These are phyloP conservation scores for Drosophila serrata DNA, from an alignment of 1,140 invertebrate species.

Conservation along the genomic window DNA sequence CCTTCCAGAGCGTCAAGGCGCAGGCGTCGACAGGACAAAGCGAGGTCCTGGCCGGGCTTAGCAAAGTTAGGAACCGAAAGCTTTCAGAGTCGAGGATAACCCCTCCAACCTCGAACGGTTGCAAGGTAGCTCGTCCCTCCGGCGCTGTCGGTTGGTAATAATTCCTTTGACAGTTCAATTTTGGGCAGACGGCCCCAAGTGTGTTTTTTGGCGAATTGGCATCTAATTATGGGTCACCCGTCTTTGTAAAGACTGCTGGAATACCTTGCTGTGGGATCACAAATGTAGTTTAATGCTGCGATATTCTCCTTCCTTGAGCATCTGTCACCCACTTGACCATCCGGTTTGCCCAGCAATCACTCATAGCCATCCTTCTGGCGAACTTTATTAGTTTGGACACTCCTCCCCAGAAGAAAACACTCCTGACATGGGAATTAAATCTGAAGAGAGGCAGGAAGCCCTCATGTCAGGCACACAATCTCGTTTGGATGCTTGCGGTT, in stretches of 20 bases:
- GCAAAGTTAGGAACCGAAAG: conserved; percentile 52
- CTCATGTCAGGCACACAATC: conserved; percentile 30
- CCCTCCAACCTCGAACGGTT: conserved; percentile 32
- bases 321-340: conserved; percentile 10
- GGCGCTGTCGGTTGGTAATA: conserved; percentile 37
- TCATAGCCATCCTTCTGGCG: neutral
- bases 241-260: conserved; percentile 1
- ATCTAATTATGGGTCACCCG: conserved; percentile 34
- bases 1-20: conserved; percentile 22
- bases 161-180: conserved; percentile 54
- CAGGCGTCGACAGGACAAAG: conserved; percentile 34
- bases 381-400: conserved; percentile 17
- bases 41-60: conserved; percentile 8
- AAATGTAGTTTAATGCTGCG: neutral
- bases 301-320: neutral
- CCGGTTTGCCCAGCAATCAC: neutral
- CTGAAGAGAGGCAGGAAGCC: conserved; percentile 10
- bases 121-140: conserved; percentile 6
- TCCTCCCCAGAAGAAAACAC: conserved; percentile 5
- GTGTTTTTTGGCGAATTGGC: conserved; percentile 28
- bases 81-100: conserved; percentile 17
- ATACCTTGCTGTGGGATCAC: neutral
- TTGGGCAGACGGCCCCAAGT: conserved; percentile 29
- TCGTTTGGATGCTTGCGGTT: conserved; percentile 38
- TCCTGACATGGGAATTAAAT: conserved; percentile 36